Percentiles rank a stretch among this genome's conserved stretches.
These are phyloP conservation scores for Lagodon rhomboides DNA, from an alignment of 2,797 vertebrate species.

Conservation along the genomic window DNA sequence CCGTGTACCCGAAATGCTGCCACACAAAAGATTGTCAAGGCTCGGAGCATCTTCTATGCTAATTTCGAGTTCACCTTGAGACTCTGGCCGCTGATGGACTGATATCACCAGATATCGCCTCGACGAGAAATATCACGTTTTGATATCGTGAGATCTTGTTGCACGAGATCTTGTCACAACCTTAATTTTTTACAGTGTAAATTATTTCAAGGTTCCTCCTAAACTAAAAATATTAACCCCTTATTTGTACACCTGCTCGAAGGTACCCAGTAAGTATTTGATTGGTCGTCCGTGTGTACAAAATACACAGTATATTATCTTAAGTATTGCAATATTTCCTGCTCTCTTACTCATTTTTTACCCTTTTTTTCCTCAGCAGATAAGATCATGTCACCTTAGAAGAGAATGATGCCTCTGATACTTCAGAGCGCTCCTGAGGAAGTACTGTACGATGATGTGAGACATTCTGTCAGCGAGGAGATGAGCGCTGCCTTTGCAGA, in stretches of 20 bases:
- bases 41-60: too few relatives aligned
- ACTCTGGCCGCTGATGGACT: too few relatives aligned
- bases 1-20: too few relatives aligned
- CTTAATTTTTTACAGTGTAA: neutral
- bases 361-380: constrained; percentile 5
- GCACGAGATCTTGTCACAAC: too few relatives aligned
- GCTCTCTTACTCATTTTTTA: neutral
- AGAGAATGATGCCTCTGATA: constrained; percentile 14
- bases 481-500: constrained; percentile 50
- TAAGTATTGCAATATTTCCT: neutral
- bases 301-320: neutral
- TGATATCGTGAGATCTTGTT: too few relatives aligned
- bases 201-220: neutral
- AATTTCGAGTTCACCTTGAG: too few relatives aligned
- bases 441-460: constrained; percentile 10
- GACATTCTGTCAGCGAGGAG: constrained; percentile 33
- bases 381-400: constrained; percentile 14
- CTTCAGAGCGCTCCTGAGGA: constrained; percentile 30
- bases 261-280: neutral
- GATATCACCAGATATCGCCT: too few relatives aligned
- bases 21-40: too few relatives aligned
- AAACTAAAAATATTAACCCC: neutral
- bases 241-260: neutral
- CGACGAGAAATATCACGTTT: too few relatives aligned
- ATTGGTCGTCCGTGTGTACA: neutral